Evolutionary conservation across 2,888 invertebrate genomes (phyloP).

Genomic region (Cepaea hortensis): DNA sequence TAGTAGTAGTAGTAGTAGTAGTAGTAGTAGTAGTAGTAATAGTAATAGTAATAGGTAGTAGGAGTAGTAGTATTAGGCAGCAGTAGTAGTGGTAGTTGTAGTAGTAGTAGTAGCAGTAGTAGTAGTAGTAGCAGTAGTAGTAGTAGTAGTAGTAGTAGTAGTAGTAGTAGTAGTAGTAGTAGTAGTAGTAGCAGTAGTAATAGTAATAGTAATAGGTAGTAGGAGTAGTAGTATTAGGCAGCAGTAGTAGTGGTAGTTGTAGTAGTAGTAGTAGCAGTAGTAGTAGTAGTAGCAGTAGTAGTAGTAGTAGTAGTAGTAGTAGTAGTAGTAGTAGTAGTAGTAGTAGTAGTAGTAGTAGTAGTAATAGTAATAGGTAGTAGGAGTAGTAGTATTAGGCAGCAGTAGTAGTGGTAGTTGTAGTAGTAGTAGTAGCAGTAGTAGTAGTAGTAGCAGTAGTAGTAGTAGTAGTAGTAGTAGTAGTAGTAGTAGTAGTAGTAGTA

Average conservation of each 20-base stretch:
- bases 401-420: background rate
- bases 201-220: too few relatives aligned
- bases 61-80: too few relatives aligned
- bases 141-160: conserved; percentile 1
- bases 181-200: background rate
- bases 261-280: background rate
- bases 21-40: too few relatives aligned
- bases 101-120: too few relatives aligned
- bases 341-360: background rate
- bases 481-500: background rate
- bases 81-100: too few relatives aligned
- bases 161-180: background rate
- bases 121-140: too few relatives aligned
- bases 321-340: background rate
- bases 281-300: background rate
- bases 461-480: background rate
- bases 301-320: background rate
- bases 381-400: too few relatives aligned
- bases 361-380: too few relatives aligned
- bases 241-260: too few relatives aligned
- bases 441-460: conserved; percentile 9
- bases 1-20: background rate
- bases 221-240: too few relatives aligned
- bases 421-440: background rate
- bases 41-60: too few relatives aligned